phyloP scores from a whole-genome alignment of 2,113 vertebrate genomes.

The Mastomys coucha region DNA sequence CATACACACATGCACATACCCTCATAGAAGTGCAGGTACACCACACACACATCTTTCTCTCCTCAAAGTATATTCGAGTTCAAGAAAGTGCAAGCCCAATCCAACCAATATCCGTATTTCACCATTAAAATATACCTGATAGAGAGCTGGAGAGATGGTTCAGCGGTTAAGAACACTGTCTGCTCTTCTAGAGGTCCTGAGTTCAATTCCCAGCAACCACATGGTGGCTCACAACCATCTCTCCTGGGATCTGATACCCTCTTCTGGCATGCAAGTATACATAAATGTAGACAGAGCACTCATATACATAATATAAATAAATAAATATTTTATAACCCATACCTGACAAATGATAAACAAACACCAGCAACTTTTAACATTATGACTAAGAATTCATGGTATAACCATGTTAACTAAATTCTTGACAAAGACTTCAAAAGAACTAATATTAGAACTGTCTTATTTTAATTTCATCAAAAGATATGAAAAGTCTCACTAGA shows the following conservation, averaged over 20 bases:
- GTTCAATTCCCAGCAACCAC: no score
- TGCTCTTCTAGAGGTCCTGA: no score
- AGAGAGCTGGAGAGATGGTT: no score
- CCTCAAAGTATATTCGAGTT: neutral
- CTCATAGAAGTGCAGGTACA: neutral
- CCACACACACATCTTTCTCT: neutral
- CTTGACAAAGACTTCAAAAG: slow-evolving; percentile 41
- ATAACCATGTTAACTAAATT: slow-evolving; percentile 15
- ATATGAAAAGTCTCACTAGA: slow-evolving; percentile 7
- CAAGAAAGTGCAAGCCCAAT: neutral
- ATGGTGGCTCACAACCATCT: no score
- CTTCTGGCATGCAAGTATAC: no score
- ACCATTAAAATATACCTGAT: slow-evolving; percentile 22
- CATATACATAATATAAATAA: no score
- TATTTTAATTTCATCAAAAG: slow-evolving; percentile 53
- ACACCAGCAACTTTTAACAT: slow-evolving; percentile 25
- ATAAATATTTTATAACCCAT: no score
- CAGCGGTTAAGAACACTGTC: no score
- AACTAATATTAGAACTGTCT: slow-evolving; percentile 21
- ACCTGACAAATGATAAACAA: slow-evolving; percentile 35
- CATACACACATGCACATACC: no score
- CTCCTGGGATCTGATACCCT: no score
- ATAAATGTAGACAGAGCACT: no score
- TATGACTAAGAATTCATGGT: neutral
- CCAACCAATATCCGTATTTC: neutral